phyloP scores from a whole-genome alignment of 2,797 vertebrate genomes.

The Melanotaenia parkinsoni region DNA sequence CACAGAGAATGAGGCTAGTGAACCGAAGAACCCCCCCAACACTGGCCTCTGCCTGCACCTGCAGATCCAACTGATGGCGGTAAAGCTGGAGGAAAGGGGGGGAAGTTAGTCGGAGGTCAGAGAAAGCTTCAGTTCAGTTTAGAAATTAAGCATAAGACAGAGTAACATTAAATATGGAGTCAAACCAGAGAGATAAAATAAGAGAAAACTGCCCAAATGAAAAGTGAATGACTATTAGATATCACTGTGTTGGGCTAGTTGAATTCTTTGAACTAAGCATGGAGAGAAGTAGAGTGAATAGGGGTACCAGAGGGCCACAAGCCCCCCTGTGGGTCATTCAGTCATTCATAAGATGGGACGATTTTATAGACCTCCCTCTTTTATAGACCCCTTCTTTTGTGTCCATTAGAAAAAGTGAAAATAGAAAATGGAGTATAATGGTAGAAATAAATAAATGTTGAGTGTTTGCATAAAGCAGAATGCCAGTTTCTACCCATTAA shows the following conservation, averaged over 20 bases:
- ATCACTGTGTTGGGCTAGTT: constrained; percentile 14
- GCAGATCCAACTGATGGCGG: constrained; percentile 65
- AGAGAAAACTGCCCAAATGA: neutral
- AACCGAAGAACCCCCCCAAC: constrained; percentile 74
- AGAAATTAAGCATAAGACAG: constrained; percentile 20
- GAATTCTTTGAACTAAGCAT: constrained; percentile 41
- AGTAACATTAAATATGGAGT: neutral
- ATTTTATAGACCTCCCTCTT: constrained; percentile 68
- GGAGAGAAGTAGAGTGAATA: constrained; percentile 36
- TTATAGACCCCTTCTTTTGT: constrained; percentile 50
- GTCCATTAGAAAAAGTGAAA: constrained; percentile 56
- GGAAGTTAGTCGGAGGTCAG: constrained; percentile 27
- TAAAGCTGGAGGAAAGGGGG: constrained; percentile 43
- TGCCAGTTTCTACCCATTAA: constrained; percentile 10
- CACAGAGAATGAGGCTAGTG: constrained; percentile 78
- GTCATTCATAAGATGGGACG: constrained; percentile 75
- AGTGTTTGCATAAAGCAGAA: constrained; percentile 9
- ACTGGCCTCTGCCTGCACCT: constrained; percentile 80
- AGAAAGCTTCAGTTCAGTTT: constrained; percentile 27
- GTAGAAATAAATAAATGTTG: constrained; percentile 19
- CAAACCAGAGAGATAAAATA: neutral
- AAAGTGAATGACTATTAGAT: constrained; percentile 17
- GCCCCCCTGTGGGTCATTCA: constrained; percentile 76
- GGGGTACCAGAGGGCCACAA: constrained; percentile 53
- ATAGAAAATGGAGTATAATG: constrained; percentile 53